A percentile compares a stretch with the other conserved stretches of the same genome.
phyloP scores from a whole-genome alignment of 2,113 vertebrate genomes.

The Formicarius rufipectus region DNA sequence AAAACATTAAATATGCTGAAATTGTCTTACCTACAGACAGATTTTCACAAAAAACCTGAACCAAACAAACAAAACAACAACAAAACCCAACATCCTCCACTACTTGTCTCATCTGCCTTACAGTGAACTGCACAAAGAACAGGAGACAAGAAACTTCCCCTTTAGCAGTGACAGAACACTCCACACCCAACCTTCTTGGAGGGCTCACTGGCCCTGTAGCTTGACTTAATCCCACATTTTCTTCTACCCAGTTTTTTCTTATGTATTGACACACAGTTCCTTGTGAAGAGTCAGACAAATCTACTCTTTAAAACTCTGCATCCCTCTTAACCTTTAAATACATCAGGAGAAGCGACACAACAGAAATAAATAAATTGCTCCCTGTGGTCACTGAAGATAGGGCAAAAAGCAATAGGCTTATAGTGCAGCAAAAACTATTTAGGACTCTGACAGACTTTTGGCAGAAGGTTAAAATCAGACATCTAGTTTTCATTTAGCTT shows the following conservation, averaged over 20 bases:
- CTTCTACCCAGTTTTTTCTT: background rate
- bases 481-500: conserved; percentile 26
- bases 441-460: background rate
- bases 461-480: conserved; percentile 22
- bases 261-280: background rate
- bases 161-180: background rate
- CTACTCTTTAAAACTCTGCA: background rate
- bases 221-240: background rate
- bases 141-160: background rate
- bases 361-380: background rate
- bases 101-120: background rate
- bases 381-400: background rate
- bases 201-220: fast-evolving
- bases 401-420: background rate
- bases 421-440: background rate
- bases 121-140: background rate
- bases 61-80: too few species aligned
- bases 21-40: background rate
- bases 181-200: fast-evolving
- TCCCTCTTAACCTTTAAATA: background rate
- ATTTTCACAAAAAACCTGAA: background rate
- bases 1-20: background rate
- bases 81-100: too few species aligned
- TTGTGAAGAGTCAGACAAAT: background rate
- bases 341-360: background rate